Evolutionary conservation across 2,113 vertebrate genomes (phyloP), one percentile per base, ranked within the genome.

Genomic region (Nettapus auritus): DNA sequence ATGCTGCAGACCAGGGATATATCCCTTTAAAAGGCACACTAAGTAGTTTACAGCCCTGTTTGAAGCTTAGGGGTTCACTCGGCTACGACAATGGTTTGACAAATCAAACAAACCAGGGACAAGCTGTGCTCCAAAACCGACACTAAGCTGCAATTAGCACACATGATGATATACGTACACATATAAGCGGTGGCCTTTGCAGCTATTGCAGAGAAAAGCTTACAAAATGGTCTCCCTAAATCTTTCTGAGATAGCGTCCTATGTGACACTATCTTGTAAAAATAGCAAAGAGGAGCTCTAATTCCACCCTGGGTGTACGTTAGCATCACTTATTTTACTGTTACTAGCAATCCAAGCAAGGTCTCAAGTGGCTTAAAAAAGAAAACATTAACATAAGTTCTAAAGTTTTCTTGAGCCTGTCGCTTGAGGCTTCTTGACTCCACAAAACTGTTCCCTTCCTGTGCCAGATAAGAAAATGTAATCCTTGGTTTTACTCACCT

Each of bases 151-250:
- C 50, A 57, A 29, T 1, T 26, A 50, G 19, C 20, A 26, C n/a
- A 46, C 19, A 3, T 1, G 6, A 9, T 23, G 42, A 1, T 1
- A 40, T 15, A 20, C 2, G 11, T 3, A 60, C 46, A 14, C 23
- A 8, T 11, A 14, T 11, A 18, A 19, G 4, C 50, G 4, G 11
- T 44, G 25, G 15, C 28, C 84, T 77, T 82, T 46, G 13, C 38
- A 80, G 33, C 36, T 31, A 29, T 40, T 2, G 7, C 6, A 16
- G 46, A 55, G 33, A 73, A 82, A 60, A 8, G 8, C 25, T 29
- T 31, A 10, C 22, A 40, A n/a, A 63, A 56, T 1, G 4, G 8
- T 10, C 73, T 67, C 59, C 15, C 5, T 52, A 29, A 21, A 70
- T 11, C 28, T 80, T 86, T 50, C 44, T 40, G 25, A 8, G 36